Evolutionary conservation across 2,797 vertebrate genomes (phyloP).

Genomic region (Lithobates pipiens): DNA sequence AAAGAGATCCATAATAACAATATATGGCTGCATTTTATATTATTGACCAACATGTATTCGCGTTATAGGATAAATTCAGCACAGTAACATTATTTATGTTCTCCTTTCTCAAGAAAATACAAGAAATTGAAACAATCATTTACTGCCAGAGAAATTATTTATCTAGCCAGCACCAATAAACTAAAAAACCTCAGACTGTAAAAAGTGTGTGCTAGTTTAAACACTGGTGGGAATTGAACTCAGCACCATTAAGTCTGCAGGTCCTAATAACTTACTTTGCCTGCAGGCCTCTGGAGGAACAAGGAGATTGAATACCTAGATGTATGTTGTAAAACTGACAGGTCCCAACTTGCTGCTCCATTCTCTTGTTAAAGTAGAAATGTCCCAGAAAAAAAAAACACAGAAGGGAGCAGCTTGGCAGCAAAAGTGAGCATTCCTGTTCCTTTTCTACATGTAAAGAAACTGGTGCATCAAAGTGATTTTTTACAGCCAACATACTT

Average conservation of each 20-base stretch:
- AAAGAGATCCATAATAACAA: not conserved
- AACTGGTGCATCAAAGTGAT: not conserved
- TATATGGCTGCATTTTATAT: conserved; percentile 23
- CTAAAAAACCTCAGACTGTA: conserved; percentile 19
- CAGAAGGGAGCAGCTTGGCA: conserved; percentile 42
- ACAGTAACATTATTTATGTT: conserved; percentile 16
- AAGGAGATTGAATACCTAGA: conserved; percentile 24
- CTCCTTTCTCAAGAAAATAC: conserved; percentile 21
- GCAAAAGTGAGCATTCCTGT: conserved; percentile 16
- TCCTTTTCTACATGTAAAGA: too few relatives aligned
- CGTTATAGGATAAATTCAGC: not conserved
- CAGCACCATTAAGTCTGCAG: conserved; percentile 60
- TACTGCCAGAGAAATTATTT: conserved; percentile 40
- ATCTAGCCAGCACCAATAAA: conserved; percentile 16
- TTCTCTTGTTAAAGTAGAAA: conserved; percentile 22
- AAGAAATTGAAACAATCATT: conserved; percentile 5
- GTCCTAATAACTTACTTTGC: conserved; percentile 59
- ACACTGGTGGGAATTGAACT: conserved; percentile 47
- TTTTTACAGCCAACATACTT: too few relatives aligned
- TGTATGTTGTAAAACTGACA: conserved; percentile 53
- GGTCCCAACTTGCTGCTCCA: conserved; percentile 52
- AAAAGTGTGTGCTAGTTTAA: conserved; percentile 27
- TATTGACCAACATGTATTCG: conserved; percentile 17
- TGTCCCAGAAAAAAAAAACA: conserved; percentile 27
- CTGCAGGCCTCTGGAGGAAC: conserved; percentile 36